Conservation (phyloP, 2,113 vertebrate species). For the Orientallactaga bullata region DNA sequence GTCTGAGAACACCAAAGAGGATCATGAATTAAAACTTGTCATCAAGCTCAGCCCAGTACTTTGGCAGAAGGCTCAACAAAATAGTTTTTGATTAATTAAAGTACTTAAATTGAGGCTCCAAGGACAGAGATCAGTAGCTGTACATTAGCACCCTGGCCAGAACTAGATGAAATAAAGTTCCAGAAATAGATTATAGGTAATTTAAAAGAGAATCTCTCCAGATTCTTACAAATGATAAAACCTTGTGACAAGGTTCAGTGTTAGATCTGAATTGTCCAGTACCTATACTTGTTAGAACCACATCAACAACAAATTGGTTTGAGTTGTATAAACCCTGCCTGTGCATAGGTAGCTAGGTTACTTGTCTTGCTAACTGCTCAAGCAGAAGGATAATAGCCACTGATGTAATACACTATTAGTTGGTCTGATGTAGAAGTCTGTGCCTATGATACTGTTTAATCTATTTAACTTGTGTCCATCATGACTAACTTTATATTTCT, state of each 20-base stretch:
- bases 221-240: slow-evolving; percentile 19
- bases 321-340: background rate
- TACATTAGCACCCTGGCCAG: background rate
- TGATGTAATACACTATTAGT: background rate
- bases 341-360: background rate
- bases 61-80: slow-evolving; percentile 56
- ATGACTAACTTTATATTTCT: background rate
- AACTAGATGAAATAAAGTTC: slow-evolving; percentile 45
- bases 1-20: slow-evolving; percentile 48
- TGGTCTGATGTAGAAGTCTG: background rate
- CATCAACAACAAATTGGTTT: background rate
- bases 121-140: slow-evolving; percentile 22
- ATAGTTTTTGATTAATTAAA: slow-evolving; percentile 68
- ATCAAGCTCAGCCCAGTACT: slow-evolving; percentile 2
- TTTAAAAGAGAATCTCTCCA: slow-evolving; percentile 47
- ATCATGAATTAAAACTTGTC: slow-evolving; percentile 64
- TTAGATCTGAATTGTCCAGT: background rate
- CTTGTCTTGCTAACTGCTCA: background rate
- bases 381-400: background rate
- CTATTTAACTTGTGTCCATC: background rate
- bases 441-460: background rate
- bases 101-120: slow-evolving; percentile 50
- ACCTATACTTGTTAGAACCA: background rate
- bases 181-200: slow-evolving; percentile 54
- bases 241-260: background rate